Percentiles rank a stretch among this genome's conserved stretches.
phyloP scores from a whole-genome alignment of 2,113 vertebrate genomes.

The Uria lomvia region DNA sequence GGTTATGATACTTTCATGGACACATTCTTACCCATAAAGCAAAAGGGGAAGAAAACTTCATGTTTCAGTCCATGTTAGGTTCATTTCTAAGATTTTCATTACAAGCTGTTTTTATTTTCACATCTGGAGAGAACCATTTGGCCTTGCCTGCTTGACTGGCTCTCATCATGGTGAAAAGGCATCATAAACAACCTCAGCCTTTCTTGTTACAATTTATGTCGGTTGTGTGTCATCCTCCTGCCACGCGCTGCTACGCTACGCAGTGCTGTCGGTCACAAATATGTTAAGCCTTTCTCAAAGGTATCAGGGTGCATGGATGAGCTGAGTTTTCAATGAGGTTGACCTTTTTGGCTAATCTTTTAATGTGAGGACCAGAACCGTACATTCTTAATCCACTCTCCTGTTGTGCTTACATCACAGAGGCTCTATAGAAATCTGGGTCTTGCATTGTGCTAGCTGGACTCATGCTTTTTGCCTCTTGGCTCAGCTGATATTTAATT shows the following conservation, averaged over 20 bases:
- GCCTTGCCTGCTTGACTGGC: neutral
- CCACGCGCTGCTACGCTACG: rapidly evolving
- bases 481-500: neutral
- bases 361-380: neutral
- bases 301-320: neutral
- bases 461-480: neutral
- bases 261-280: neutral
- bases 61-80: neutral
- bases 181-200: neutral
- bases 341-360: neutral
- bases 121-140: neutral
- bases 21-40: neutral
- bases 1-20: neutral
- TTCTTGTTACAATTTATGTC: neutral
- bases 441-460: neutral
- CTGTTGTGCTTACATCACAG: neutral
- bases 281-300: neutral
- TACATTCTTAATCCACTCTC: neutral
- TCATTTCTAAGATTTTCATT: neutral
- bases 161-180: neutral
- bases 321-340: neutral
- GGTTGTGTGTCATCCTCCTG: neutral
- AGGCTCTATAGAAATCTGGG: neutral
- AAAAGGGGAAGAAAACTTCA: neutral
- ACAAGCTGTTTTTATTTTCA: neutral